Evolutionary conservation across 2,888 invertebrate species (phyloP).

Genomic region (Andrena bicolor): DNA sequence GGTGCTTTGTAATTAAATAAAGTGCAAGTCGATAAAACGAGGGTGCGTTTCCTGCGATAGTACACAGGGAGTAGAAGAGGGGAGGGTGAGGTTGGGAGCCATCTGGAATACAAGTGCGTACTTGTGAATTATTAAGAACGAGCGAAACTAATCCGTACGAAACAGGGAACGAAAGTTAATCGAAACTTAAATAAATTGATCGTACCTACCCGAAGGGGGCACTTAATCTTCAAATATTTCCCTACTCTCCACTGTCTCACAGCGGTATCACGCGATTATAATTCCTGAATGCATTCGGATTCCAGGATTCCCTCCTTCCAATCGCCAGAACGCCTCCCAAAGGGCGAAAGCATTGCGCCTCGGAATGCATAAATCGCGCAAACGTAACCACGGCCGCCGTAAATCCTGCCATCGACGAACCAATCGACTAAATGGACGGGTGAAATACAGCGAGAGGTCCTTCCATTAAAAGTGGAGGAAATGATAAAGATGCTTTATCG

Average conservation of each 20-base stretch:
- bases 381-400: slow-evolving; percentile 41
- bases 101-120: neutral
- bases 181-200: neutral
- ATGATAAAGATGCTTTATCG: slow-evolving; percentile 53
- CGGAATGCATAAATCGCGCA: slow-evolving; percentile 51
- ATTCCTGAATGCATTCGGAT: neutral
- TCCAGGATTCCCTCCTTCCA: slow-evolving; percentile 5
- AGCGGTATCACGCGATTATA: neutral
- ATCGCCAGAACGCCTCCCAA: slow-evolving; percentile 22
- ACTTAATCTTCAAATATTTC: neutral
- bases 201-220: neutral
- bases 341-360: slow-evolving; percentile 41
- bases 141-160: neutral
- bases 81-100: slow-evolving; percentile 6
- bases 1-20: slow-evolving; percentile 78
- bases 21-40: slow-evolving; percentile 73
- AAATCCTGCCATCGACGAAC: slow-evolving; percentile 55
- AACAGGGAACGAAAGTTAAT: no score
- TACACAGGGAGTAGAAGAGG: neutral
- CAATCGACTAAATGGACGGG: slow-evolving; percentile 58
- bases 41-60: slow-evolving; percentile 38
- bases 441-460: slow-evolving; percentile 51
- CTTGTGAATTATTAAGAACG: neutral
- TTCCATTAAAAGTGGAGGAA: slow-evolving; percentile 51
- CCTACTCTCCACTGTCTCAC: neutral